A percentile compares a stretch with the other conserved stretches of the same genome.
Conservation (phyloP, 2,888 invertebrate species). For the Antheraea yamamai region DNA sequence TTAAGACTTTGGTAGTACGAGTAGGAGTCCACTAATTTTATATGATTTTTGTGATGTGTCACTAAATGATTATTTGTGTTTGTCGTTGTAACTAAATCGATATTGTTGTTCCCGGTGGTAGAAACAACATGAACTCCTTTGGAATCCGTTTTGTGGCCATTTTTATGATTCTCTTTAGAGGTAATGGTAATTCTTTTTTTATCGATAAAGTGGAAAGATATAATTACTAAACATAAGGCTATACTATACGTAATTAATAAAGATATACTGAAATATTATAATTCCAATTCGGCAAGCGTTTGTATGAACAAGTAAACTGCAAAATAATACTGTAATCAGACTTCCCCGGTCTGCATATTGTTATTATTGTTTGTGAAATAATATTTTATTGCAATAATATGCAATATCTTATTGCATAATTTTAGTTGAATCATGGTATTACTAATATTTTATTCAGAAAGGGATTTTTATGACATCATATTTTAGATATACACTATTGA, state of each 20-base stretch:
- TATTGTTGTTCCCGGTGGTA: background rate
- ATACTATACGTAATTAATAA: too few relatives aligned
- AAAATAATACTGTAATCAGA: background rate
- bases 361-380: background rate
- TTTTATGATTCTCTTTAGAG: too few relatives aligned
- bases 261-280: background rate
- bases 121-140: background rate
- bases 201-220: too few relatives aligned
- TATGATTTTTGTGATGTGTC: too few relatives aligned
- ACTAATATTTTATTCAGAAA: background rate
- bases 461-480: background rate
- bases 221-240: too few relatives aligned
- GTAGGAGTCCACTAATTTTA: too few relatives aligned
- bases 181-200: too few relatives aligned
- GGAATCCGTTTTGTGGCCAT: too few relatives aligned
- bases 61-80: background rate
- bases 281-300: background rate
- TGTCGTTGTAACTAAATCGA: background rate
- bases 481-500: background rate
- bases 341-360: background rate
- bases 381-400: background rate
- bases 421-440: background rate
- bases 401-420: background rate
- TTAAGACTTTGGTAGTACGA: conserved; percentile 35
- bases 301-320: background rate